Evolutionary conservation across 2,113 vertebrate species (phyloP), one percentile per base, ranked within the genome.

Genomic region (Recurvirostra avosetta): DNA sequence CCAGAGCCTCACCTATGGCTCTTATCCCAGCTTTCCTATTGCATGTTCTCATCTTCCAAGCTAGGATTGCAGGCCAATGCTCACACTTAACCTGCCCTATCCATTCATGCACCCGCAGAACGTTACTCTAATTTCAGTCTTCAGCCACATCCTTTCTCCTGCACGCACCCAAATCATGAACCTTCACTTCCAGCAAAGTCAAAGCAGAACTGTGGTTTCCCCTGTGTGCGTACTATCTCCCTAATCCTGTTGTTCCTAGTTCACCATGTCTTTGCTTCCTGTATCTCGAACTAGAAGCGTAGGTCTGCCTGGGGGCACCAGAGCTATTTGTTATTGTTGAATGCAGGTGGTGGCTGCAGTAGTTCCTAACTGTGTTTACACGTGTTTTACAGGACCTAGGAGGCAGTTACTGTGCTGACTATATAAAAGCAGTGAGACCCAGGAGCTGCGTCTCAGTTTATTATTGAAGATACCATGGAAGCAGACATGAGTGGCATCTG

Each of bases 401-500:
- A 53, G 14, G 3, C 22, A 18, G 11, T 30, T 41, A 23, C 20
- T 73, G 8, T 71, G 19, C 52, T 84, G 19, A 3, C 15, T 82
- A 25, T 30, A 0, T 26, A 43, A 61, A 32, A 88, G 11, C 52
- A 65, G 15, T 36, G 62, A 90, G 58, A 75, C 17, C 1, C 12
- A 41, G 47, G 27, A 90, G 10, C 70, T 63, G 23, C 74, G 38
- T 7, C 47, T 74, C 15, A 12, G 30, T 45, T 66, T 13, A 22
- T 27, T 26, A 27, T 40, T 55, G 23, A 52, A 27, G 8, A 9
- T 53, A 38, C 1, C 5, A 9, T 34, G 15, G 15, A 52, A 74
- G 40, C 41, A 73, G 45, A 22, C 2, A 0, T 15, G 17, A 71
- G n/a, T 53, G 32, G 5, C 5, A 0, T 20, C 5, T 63, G 25